Conservation (phyloP, 2,797 vertebrate genomes). For the Moxostoma hubbsi region DNA sequence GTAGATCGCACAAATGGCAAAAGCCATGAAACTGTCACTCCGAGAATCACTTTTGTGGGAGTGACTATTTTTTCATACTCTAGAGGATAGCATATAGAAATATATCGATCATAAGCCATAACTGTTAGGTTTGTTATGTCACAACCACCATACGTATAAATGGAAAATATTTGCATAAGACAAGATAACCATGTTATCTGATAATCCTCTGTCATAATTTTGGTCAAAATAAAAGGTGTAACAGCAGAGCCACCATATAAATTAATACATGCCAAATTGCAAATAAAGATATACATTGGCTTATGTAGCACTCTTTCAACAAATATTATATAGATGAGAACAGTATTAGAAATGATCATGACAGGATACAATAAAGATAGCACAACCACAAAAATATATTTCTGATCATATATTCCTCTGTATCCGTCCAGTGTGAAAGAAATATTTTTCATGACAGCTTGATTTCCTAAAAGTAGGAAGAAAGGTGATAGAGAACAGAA, state of each 20-base stretch:
- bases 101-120: conserved; percentile 56
- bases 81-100: conserved; percentile 51
- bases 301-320: conserved; percentile 62
- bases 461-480: background rate
- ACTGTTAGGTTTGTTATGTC: conserved; percentile 51
- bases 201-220: conserved; percentile 37
- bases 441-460: conserved; percentile 23
- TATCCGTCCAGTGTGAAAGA: conserved; percentile 27
- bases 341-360: conserved; percentile 32
- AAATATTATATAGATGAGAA: conserved; percentile 54
- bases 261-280: conserved; percentile 65
- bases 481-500: background rate
- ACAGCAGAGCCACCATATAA: conserved; percentile 59
- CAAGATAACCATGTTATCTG: conserved; percentile 34
- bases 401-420: conserved; percentile 26
- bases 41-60: conserved; percentile 6
- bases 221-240: conserved; percentile 49
- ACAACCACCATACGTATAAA: conserved; percentile 48
- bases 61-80: conserved; percentile 50
- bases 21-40: conserved; percentile 40
- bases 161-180: conserved; percentile 41
- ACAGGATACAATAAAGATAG: conserved; percentile 19
- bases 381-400: conserved; percentile 29
- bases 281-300: conserved; percentile 71
- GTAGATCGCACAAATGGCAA: conserved; percentile 22